Evolutionary conservation across 30 jellyfish, hydroid and myxozoan genomes (phyloP).

Genomic region (Aurelia aurita complex sp. Pacific): DNA sequence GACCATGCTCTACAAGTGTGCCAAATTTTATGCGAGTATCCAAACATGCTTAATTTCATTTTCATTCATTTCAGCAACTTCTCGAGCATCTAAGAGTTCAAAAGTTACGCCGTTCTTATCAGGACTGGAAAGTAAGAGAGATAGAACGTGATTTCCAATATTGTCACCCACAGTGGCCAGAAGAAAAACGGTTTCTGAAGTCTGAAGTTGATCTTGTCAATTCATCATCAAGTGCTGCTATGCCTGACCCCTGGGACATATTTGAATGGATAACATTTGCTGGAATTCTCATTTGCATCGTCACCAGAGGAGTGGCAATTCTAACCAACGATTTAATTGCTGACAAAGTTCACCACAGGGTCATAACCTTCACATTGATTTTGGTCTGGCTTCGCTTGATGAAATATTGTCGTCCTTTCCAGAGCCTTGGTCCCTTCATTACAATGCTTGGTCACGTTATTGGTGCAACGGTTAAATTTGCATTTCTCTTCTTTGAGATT

Average conservation of each 20-base stretch:
- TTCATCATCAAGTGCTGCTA: conserved; percentile 53
- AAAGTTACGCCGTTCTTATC: conserved; percentile 45
- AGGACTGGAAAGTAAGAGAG: conserved; percentile 89
- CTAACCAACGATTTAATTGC: conserved; percentile 19
- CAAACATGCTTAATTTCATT: not conserved
- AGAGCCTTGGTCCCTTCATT: conserved; percentile 93
- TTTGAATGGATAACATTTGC: conserved; percentile 88
- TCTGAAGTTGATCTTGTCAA: conserved; percentile 82
- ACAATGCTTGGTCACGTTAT: conserved; percentile 91
- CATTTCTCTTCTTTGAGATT: conserved; percentile 89
- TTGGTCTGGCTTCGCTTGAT: conserved; percentile 91
- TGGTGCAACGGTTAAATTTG: conserved; percentile 89
- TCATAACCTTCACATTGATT: conserved; percentile 72
- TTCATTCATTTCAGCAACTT: conserved; percentile 65
- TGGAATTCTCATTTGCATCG: conserved; percentile 56
- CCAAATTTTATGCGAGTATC: no score
- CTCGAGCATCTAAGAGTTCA: conserved; percentile 69
- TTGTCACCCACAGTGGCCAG: conserved; percentile 99
- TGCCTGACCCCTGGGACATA: conserved; percentile 87
- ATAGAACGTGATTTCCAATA: conserved; percentile 85
- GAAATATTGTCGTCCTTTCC: conserved; percentile 88
- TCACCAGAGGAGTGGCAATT: conserved; percentile 70
- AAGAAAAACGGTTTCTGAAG: conserved; percentile 77
- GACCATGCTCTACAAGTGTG: no score
- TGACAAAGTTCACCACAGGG: conserved; percentile 66